Evolutionary conservation across 2,888 invertebrate species (phyloP).

Genomic region (Drosophila borealis): DNA sequence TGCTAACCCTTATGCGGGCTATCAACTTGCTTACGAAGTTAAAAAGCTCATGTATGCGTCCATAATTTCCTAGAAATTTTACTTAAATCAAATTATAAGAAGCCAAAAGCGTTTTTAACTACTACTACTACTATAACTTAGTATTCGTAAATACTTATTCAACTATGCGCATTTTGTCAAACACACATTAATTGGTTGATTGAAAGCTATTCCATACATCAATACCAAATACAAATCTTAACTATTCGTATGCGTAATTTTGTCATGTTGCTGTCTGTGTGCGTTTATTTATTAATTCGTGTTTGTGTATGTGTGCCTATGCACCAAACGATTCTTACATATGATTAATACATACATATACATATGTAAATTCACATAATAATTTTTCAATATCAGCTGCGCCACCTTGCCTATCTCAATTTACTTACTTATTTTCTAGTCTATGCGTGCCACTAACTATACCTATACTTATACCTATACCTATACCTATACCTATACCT

Average conservation of each 20-base stretch:
- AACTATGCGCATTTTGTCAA: constrained; percentile 76
- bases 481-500: too few species aligned
- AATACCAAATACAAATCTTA: constrained; percentile 46
- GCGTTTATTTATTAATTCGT: constrained; percentile 39
- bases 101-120: constrained; percentile 66
- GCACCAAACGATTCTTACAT: constrained; percentile 8
- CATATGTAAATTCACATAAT: constrained; percentile 12
- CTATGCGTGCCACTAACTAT: constrained; percentile 10
- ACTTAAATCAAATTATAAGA: constrained; percentile 59
- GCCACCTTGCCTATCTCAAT: constrained; percentile 2
- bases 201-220: constrained; percentile 72
- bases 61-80: constrained; percentile 83
- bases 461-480: too few species aligned
- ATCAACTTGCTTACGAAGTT: constrained; percentile 99
- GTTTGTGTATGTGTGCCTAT: constrained; percentile 10
- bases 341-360: constrained; percentile 4
- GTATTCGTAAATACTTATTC: constrained; percentile 74
- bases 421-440: constrained; percentile 11
- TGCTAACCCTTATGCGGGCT: constrained; percentile 98
- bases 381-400: constrained; percentile 1
- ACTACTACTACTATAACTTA: constrained; percentile 57
- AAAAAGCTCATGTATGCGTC: constrained; percentile 99
- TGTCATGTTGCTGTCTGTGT: constrained; percentile 58
- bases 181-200: constrained; percentile 72
- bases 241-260: constrained; percentile 52